Percentiles rank a stretch among this genome's conserved stretches.
These are phyloP conservation scores for Xestia rhomboidea DNA, from an alignment of 2,888 invertebrate species.

Conservation along the genomic window DNA sequence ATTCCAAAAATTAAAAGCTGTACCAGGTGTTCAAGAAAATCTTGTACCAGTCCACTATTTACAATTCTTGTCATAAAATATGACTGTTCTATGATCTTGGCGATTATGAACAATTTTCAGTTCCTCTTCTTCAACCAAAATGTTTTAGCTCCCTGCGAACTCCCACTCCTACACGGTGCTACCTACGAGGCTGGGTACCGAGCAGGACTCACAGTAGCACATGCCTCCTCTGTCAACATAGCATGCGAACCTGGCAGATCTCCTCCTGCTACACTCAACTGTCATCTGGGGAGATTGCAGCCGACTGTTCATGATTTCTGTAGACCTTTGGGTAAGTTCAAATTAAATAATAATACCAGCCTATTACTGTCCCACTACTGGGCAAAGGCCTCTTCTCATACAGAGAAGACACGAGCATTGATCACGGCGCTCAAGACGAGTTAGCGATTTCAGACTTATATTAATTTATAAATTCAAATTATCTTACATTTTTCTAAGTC, in stretches of 20 bases:
- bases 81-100: neutral
- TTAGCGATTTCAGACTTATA: too few relatives aligned
- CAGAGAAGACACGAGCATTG: too few relatives aligned
- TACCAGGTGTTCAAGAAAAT: neutral
- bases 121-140: too few relatives aligned
- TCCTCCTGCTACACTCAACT: conserved; percentile 91
- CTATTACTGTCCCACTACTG: too few relatives aligned
- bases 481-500: neutral
- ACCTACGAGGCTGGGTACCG: conserved; percentile 95
- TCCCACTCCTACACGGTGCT: conserved; percentile 92
- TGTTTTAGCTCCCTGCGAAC: conserved; percentile 92
- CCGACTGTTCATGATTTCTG: conserved; percentile 91
- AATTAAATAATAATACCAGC: too few relatives aligned
- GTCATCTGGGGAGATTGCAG: conserved; percentile 91
- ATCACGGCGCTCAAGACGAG: too few relatives aligned
- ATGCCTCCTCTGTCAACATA: conserved; percentile 94
- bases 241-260: conserved; percentile 92
- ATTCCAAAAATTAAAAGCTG: neutral
- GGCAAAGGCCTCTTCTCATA: too few relatives aligned
- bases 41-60: neutral
- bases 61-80: neutral
- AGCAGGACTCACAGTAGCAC: conserved; percentile 94
- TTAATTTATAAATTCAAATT: conserved; percentile 68
- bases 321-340: conserved; percentile 84
- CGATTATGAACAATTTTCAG: neutral